Conservation (phyloP, 2,113 vertebrate species). For the Tragelaphus imberbis region DNA sequence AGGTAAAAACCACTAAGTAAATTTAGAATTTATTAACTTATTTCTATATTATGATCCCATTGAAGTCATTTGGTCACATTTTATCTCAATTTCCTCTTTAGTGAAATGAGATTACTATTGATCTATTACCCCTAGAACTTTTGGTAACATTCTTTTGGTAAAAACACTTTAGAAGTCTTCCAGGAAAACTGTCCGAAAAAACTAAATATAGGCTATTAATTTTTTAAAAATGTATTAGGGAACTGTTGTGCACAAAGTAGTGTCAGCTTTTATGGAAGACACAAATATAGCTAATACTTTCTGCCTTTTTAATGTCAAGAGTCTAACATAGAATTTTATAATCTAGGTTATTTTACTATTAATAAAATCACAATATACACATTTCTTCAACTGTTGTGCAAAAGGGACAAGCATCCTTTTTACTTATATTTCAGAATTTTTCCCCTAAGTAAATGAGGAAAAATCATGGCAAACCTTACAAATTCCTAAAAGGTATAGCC, state of each 20-base stretch:
- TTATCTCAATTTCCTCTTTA: conserved; percentile 22
- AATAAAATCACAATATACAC: not conserved
- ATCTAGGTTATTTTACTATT: not conserved
- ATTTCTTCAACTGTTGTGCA: not conserved
- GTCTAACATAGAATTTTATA: not conserved
- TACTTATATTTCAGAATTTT: conserved; percentile 16
- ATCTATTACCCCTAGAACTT: not conserved
- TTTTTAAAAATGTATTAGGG: not conserved
- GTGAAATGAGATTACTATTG: not conserved
- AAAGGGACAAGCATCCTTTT: not conserved
- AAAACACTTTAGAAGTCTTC: conserved; percentile 4
- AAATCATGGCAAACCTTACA: not conserved
- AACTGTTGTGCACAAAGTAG: not conserved
- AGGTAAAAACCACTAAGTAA: not conserved
- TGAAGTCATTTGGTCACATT: conserved; percentile 21
- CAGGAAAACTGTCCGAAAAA: conserved; percentile 29
- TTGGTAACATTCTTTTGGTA: conserved; percentile 4
- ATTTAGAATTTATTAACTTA: conserved; percentile 34
- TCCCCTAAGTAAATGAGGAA: not conserved
- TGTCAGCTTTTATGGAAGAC: not conserved
- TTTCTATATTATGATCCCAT: not conserved
- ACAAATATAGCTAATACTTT: conserved; percentile 5
- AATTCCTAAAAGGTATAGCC: not conserved
- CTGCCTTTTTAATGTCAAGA: not conserved
- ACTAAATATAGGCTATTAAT: not conserved